phyloP scores from a whole-genome alignment of 2,888 invertebrate species.

The Corbicula japonica region DNA sequence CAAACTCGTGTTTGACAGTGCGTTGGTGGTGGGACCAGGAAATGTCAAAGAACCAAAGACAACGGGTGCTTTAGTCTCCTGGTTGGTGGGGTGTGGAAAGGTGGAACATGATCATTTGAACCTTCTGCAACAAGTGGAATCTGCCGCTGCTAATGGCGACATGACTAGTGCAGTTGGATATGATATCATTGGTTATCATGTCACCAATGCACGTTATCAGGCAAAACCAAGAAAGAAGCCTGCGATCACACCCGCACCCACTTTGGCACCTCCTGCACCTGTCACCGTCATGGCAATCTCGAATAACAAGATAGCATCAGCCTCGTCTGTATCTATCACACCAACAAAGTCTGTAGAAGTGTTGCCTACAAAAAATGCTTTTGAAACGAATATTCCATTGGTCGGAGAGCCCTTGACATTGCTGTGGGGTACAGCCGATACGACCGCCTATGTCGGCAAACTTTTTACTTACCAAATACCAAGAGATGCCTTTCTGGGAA shows the following conservation, averaged over 20 bases:
- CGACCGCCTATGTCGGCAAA: too few relatives aligned
- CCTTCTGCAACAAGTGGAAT: too few relatives aligned
- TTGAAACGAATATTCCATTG: too few relatives aligned
- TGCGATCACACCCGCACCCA: constrained; percentile 82
- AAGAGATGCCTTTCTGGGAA: too few relatives aligned
- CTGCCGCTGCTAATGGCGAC: constrained; percentile 91
- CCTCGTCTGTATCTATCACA: constrained; percentile 78
- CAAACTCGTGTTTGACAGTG: constrained; percentile 80
- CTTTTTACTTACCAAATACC: too few relatives aligned
- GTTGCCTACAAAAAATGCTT: constrained; percentile 57
- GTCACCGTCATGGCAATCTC: constrained; percentile 77
- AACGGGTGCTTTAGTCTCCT: too few relatives aligned
- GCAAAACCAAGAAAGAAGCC: constrained; percentile 82
- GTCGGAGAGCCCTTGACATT: too few relatives aligned
- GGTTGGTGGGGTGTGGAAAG: too few relatives aligned
- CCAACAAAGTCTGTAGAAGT: constrained; percentile 71
- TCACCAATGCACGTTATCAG: constrained; percentile 87
- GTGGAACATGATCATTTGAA: too few relatives aligned
- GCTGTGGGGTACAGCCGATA: too few relatives aligned
- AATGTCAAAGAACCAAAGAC: too few relatives aligned
- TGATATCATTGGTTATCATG: constrained; percentile 92
- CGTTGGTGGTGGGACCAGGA: constrained; percentile 84
- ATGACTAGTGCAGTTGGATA: constrained; percentile 90
- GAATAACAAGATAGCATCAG: constrained; percentile 82
- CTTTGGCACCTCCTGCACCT: constrained; percentile 78